These are phyloP conservation scores for Stratiomys singularior DNA, from an alignment of 2,888 invertebrate genomes.

Conservation along the genomic window DNA sequence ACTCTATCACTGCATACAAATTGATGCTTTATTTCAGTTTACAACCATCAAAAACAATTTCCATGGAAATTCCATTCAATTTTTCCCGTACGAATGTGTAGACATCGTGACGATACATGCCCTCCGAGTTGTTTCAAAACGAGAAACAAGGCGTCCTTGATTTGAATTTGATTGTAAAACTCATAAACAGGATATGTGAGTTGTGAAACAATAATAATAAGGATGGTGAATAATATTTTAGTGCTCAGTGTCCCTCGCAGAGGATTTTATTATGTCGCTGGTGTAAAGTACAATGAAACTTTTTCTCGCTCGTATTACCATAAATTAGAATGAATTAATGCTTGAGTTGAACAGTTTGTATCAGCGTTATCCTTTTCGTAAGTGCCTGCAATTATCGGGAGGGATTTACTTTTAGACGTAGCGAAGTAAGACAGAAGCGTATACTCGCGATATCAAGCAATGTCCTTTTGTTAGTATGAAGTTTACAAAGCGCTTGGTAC, in stretches of 20 bases:
- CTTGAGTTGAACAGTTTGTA: too few relatives aligned
- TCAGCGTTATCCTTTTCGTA: too few relatives aligned
- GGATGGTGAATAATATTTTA: neutral
- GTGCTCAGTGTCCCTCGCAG: neutral
- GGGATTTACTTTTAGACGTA: neutral
- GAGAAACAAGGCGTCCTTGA: neutral
- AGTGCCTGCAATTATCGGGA: too few relatives aligned
- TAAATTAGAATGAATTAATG: too few relatives aligned
- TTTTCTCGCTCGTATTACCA: neutral
- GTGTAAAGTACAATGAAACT: neutral
- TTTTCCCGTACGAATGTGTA: neutral
- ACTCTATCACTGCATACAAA: conserved; percentile 27
- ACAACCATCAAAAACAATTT: conserved; percentile 28
- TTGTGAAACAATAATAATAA: conserved; percentile 18
- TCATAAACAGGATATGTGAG: conserved; percentile 15
- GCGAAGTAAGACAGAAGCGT: neutral
- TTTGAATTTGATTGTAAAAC: conserved; percentile 24
- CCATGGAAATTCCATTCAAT: conserved; percentile 22
- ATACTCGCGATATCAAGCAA: too few relatives aligned
- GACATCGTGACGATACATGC: conserved; percentile 16
- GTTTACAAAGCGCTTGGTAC: too few relatives aligned
- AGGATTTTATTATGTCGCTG: neutral
- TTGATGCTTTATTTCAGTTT: conserved; percentile 24
- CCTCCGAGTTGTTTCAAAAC: neutral
- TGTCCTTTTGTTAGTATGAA: too few relatives aligned